phyloP scores from a whole-genome alignment of 2,797 vertebrate species.

The Myotis findleyi region DNA sequence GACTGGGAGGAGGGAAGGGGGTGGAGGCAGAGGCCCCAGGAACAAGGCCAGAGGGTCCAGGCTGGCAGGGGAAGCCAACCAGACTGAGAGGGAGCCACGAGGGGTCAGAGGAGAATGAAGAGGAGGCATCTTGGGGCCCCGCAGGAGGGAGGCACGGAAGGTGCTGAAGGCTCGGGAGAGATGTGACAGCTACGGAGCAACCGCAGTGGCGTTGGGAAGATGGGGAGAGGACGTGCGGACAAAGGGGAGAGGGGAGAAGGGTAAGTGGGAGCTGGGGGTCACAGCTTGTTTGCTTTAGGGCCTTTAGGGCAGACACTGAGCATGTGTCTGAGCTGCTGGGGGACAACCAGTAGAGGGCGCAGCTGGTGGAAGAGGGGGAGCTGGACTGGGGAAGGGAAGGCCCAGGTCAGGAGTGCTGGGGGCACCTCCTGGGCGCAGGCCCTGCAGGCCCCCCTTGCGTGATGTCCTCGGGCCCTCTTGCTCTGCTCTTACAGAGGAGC shows the following conservation, averaged over 20 bases:
- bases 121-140: neutral
- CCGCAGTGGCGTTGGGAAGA: neutral
- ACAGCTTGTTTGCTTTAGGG: neutral
- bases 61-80: neutral
- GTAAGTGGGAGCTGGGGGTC: neutral
- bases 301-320: neutral
- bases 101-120: neutral
- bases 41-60: neutral
- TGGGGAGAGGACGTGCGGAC: neutral
- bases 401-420: neutral
- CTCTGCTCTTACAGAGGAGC: neutral
- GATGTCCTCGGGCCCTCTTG: rapidly evolving
- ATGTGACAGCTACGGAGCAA: neutral
- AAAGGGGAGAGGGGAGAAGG: neutral
- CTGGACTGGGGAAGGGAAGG: neutral
- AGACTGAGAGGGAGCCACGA: neutral
- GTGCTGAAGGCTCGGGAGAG: neutral
- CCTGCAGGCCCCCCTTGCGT: too few species aligned
- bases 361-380: too few species aligned
- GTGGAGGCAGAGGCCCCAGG: neutral
- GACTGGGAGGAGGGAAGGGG: neutral
- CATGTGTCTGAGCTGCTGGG: neutral
- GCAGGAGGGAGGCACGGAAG: neutral
- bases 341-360: neutral
- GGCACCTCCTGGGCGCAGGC: neutral